Evolutionary conservation across 2,113 vertebrate genomes (phyloP).

Genomic region (Megalops atlanticus): DNA sequence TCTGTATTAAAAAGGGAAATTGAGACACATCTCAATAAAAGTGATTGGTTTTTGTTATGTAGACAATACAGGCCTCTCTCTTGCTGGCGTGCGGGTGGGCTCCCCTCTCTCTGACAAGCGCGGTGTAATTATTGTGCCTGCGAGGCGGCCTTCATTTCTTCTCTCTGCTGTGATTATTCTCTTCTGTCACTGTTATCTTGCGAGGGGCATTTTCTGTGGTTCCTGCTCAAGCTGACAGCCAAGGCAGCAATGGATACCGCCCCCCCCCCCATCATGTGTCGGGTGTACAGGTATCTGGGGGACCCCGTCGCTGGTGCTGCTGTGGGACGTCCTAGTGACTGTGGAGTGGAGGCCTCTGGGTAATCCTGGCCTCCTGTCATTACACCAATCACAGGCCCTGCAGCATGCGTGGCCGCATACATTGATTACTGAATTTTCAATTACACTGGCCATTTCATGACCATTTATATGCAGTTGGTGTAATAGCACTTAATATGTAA

Average conservation of each 20-base stretch:
- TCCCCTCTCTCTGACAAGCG: background rate
- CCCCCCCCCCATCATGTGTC: too few species aligned
- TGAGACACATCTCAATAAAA: slow-evolving; percentile 85
- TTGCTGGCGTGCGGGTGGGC: slow-evolving; percentile 49
- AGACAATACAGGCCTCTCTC: too few species aligned
- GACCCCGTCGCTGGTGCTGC: too few species aligned
- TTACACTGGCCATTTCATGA: too few species aligned
- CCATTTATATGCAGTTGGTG: too few species aligned
- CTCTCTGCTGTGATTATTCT: slow-evolving; percentile 66
- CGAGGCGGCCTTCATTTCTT: slow-evolving; percentile 48
- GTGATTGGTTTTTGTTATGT: slow-evolving; percentile 77
- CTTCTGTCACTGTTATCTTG: slow-evolving; percentile 73
- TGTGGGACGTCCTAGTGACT: too few species aligned
- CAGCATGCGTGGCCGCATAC: too few species aligned
- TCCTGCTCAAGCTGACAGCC: slow-evolving; percentile 58
- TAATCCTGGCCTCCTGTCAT: too few species aligned
- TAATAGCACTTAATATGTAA: background rate
- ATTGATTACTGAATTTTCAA: too few species aligned
- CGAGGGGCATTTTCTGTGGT: slow-evolving; percentile 60
- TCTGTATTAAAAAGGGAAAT: slow-evolving; percentile 74
- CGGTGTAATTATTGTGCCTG: slow-evolving; percentile 76
- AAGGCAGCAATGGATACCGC: too few species aligned
- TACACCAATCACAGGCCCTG: slow-evolving; percentile 46
- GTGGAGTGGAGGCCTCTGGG: too few species aligned
- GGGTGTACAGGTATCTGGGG: too few species aligned